phyloP scores from a whole-genome alignment of 2,797 vertebrate genomes.

The Paedocypris micromegethes region DNA sequence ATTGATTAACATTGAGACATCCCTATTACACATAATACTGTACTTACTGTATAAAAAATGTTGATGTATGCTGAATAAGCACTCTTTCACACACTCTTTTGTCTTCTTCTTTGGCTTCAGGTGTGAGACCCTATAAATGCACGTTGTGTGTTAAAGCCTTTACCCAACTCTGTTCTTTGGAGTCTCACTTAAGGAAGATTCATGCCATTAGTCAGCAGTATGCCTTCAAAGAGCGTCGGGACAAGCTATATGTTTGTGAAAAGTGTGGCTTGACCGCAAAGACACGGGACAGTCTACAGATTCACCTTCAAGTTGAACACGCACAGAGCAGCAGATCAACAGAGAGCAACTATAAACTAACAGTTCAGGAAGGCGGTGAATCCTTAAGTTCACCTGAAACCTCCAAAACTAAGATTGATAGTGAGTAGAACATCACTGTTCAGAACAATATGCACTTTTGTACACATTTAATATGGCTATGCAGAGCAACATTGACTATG shows the following conservation, averaged over 20 bases:
- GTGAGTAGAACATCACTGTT: not conserved
- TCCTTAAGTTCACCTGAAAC: constrained; percentile 12
- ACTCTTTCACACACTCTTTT: too few species aligned
- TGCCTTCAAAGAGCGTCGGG: constrained; percentile 74
- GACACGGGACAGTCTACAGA: constrained; percentile 72
- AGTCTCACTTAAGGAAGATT: constrained; percentile 78
- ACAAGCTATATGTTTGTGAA: constrained; percentile 77
- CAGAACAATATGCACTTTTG: constrained; percentile 7
- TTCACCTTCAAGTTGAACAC: constrained; percentile 66
- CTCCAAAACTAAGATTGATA: not conserved
- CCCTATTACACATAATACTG: too few species aligned
- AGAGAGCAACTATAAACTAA: constrained; percentile 13
- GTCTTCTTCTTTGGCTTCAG: constrained; percentile 46
- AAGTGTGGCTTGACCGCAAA: constrained; percentile 77
- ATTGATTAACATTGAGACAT: too few species aligned
- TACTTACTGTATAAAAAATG: too few species aligned
- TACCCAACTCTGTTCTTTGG: constrained; percentile 78
- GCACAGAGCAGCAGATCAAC: constrained; percentile 55
- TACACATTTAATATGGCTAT: not conserved
- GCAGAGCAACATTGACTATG: not conserved
- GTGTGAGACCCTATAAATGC: constrained; percentile 79
- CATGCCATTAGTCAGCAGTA: constrained; percentile 75
- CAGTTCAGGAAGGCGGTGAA: not conserved
- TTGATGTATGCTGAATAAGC: too few species aligned
- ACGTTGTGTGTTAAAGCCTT: constrained; percentile 78